Evolutionary conservation across 2,888 invertebrate genomes (phyloP).

Genomic region (Nymphalis c-album): DNA sequence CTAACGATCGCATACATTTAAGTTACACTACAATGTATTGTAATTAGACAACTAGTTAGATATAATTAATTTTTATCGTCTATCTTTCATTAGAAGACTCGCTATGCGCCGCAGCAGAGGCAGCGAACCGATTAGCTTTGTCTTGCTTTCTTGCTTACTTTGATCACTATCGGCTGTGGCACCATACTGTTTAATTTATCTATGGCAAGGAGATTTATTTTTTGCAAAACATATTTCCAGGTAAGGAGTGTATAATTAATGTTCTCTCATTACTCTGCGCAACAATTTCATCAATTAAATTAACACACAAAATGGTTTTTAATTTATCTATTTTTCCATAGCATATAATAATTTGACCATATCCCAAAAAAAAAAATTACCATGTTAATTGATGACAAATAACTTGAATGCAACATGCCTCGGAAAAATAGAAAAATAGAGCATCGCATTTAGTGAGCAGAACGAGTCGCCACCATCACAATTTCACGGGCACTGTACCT

Average conservation of each 20-base stretch:
- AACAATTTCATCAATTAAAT: not conserved
- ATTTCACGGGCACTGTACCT: constrained; percentile 64
- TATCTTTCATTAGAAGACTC: constrained; percentile 66
- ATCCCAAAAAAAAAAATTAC: constrained; percentile 8
- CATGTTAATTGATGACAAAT: constrained; percentile 21
- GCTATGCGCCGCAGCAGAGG: constrained; percentile 47
- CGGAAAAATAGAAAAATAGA: constrained; percentile 60
- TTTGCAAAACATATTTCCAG: constrained; percentile 15
- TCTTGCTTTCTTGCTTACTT: constrained; percentile 64
- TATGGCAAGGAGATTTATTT: constrained; percentile 37
- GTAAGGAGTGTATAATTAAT: constrained; percentile 1
- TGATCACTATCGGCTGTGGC: constrained; percentile 54
- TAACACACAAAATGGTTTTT: not conserved
- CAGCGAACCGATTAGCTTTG: constrained; percentile 56
- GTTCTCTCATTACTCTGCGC: not conserved
- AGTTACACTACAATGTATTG: constrained; percentile 17
- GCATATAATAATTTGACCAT: too few relatives aligned
- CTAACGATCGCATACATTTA: not conserved
- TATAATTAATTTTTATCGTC: constrained; percentile 71
- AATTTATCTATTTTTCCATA: not conserved
- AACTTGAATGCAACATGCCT: constrained; percentile 42
- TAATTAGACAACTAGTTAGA: constrained; percentile 61
- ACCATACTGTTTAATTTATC: constrained; percentile 60
- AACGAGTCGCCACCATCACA: constrained; percentile 64
- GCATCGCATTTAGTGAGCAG: constrained; percentile 60